These are phyloP conservation scores for Prionchulus punctatus DNA, from an alignment of 2,888 invertebrate genomes.

Conservation along the genomic window DNA sequence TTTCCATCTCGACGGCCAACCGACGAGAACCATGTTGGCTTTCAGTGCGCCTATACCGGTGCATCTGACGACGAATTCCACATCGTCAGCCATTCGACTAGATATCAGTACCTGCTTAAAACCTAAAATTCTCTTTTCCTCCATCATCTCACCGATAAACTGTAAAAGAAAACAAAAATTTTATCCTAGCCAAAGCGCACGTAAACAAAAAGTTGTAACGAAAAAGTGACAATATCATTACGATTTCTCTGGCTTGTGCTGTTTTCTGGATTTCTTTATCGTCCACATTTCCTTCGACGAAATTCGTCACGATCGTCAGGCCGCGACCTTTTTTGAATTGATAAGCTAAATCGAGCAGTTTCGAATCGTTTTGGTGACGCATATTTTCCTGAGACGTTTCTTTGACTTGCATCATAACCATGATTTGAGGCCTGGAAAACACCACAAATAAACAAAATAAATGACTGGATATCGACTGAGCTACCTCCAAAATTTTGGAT, in stretches of 20 bases:
- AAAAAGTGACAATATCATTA: conserved; percentile 13
- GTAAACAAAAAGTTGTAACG: conserved; percentile 1
- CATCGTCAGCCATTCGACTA: conserved; percentile 41
- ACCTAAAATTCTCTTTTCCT: conserved; percentile 84
- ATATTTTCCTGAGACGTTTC: conserved; percentile 45
- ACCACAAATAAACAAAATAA: no score
- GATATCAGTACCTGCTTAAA: conserved; percentile 86
- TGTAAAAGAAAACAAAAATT: no score
- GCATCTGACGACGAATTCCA: conserved; percentile 54
- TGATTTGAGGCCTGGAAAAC: conserved; percentile 67
- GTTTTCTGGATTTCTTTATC: conserved; percentile 40
- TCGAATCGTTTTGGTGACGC: conserved; percentile 36
- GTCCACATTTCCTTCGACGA: conserved; percentile 59
- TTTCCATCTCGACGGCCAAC: conserved; percentile 93
- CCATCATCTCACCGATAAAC: conserved; percentile 44
- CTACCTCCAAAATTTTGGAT: conserved; percentile 84
- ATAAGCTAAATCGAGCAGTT: conserved; percentile 79
- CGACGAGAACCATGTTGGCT: conserved; percentile 91
- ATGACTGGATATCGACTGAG: not conserved
- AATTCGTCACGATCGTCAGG: conserved; percentile 78
- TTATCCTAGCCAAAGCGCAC: no score
- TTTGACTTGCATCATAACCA: conserved; percentile 75
- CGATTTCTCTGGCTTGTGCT: conserved; percentile 52
- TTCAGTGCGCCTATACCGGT: conserved; percentile 90
- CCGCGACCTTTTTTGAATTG: conserved; percentile 76